Percentiles rank a stretch among this genome's conserved stretches.
phyloP scores from a whole-genome alignment of 2,113 vertebrate genomes.

The Trematomus loennbergii region DNA sequence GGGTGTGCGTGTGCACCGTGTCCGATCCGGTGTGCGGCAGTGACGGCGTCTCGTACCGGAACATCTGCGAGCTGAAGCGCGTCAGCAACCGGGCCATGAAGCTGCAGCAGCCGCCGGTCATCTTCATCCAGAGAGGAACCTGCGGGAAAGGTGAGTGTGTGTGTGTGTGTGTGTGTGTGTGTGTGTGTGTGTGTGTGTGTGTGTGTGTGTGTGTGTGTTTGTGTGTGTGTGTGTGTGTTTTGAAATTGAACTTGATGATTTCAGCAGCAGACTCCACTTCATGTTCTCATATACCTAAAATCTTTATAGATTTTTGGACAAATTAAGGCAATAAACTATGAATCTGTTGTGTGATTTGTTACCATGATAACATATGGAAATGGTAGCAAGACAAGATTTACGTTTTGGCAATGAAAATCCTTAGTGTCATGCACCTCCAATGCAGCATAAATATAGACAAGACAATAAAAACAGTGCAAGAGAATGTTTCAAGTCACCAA shows the following conservation, averaged over 20 bases:
- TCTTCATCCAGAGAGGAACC: slow-evolving; percentile 92
- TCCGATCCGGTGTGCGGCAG: slow-evolving; percentile 92
- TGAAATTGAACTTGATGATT: not conserved
- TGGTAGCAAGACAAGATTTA: no score
- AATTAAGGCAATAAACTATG: not conserved
- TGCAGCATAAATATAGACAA: no score
- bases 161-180: slow-evolving; percentile 6
- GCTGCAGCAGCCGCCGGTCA: slow-evolving; percentile 87
- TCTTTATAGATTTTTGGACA: no score
- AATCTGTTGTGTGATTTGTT: not conserved
- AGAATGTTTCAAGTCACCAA: no score
- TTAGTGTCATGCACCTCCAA: no score
- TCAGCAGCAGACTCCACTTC: slow-evolving; percentile 4
- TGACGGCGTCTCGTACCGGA: slow-evolving; percentile 90
- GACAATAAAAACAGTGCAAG: no score
- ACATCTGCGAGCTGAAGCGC: slow-evolving; percentile 90
- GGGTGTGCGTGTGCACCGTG: slow-evolving; percentile 87
- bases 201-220: not conserved
- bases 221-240: no score
- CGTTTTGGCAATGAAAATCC: no score
- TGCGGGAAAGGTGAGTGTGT: slow-evolving; percentile 88
- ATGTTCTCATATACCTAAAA: no score
- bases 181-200: slow-evolving; percentile 7
- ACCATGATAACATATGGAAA: not conserved
- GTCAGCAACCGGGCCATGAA: slow-evolving; percentile 85